Conservation (phyloP, 2,113 vertebrate genomes). For the Alosa alosa region DNA sequence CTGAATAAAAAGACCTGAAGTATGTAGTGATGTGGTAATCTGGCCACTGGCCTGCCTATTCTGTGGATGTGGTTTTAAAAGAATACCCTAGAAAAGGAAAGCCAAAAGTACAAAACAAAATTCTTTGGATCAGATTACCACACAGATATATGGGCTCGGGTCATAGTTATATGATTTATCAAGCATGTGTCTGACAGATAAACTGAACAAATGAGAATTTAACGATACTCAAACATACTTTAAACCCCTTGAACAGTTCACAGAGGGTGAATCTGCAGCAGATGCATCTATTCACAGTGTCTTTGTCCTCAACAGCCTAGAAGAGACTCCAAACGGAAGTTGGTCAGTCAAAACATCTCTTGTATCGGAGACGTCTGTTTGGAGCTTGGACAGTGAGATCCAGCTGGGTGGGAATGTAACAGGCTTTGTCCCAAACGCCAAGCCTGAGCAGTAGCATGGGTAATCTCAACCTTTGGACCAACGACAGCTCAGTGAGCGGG, state of each 20-base stretch:
- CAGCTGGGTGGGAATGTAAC: neutral
- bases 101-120: neutral
- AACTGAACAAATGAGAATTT: neutral
- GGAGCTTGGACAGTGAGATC: neutral
- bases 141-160: neutral
- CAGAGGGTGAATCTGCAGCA: neutral
- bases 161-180: neutral
- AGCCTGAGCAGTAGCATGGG: slow-evolving; percentile 23
- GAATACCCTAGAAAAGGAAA: neutral
- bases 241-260: neutral
- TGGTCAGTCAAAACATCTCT: neutral
- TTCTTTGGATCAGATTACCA: neutral
- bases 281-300: neutral
- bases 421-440: neutral
- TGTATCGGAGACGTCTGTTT: neutral
- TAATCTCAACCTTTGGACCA: slow-evolving; percentile 23
- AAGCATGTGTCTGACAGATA: neutral
- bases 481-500: neutral
- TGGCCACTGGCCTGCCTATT: neutral
- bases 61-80: neutral
- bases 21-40: neutral
- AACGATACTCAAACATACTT: neutral
- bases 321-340: neutral
- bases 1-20: neutral
- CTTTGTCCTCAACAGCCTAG: neutral